A percentile compares a stretch with the other conserved stretches of the same genome.
Conservation (phyloP, 2,113 vertebrate species). For the Psettodes erumei region DNA sequence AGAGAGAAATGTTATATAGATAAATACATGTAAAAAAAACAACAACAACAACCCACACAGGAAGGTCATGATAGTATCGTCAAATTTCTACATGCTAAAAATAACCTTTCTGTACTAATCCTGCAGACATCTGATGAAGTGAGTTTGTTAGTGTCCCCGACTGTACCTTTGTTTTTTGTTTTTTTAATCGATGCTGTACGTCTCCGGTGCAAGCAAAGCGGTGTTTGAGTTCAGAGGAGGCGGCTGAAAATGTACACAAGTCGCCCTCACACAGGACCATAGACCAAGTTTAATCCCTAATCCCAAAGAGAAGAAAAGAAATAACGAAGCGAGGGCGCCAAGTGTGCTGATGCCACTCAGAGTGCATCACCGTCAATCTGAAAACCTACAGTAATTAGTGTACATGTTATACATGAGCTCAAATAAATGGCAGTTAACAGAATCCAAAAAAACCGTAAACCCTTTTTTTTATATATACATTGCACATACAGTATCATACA, state of each 20-base stretch:
- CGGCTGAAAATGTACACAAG: constrained; percentile 4
- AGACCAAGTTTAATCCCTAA: constrained; percentile 10
- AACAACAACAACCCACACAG: too few relatives aligned
- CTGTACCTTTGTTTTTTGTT: constrained; percentile 49
- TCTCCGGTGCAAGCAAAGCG: constrained; percentile 27
- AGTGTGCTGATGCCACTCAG: constrained; percentile 13
- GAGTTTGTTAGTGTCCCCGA: constrained; percentile 13
- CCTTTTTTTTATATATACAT: constrained; percentile 57
- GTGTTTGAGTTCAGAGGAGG: constrained; percentile 31
- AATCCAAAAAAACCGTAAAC: constrained; percentile 24
- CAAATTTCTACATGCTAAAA: constrained; percentile 37
- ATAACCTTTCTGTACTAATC: constrained; percentile 3
- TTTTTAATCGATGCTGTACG: constrained; percentile 13
- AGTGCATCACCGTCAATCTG: constrained; percentile 14
- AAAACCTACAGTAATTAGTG: constrained; percentile 18
- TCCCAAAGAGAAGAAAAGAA: constrained; percentile 23
- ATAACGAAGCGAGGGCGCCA: constrained; percentile 32
- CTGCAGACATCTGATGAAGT: constrained; percentile 5
- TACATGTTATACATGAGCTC: constrained; percentile 10
- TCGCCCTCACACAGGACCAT: constrained; percentile 1
- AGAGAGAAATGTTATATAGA: constrained; percentile 1
- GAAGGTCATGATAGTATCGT: constrained; percentile 4
- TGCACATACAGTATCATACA: constrained; percentile 58
- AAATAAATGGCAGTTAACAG: constrained; percentile 37
- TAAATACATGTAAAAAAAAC: background rate